Evolutionary conservation across 2,113 vertebrate species (phyloP), one percentile per base, ranked within the genome.

Genomic region (Glaucidium brasilianum): DNA sequence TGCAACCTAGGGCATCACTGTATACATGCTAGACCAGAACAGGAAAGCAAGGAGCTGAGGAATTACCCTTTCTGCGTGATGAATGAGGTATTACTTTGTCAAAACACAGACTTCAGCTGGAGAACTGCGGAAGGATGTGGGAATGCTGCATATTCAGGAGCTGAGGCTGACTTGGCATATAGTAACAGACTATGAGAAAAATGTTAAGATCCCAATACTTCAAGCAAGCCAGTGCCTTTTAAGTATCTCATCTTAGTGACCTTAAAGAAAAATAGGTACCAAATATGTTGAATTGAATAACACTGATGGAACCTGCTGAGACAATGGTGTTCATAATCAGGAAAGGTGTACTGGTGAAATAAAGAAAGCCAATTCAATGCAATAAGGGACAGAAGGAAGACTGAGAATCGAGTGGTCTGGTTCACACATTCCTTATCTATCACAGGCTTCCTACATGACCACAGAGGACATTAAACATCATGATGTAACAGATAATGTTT

Each of bases 371-470:
- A 39, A 35, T 80, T 59, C 60, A 85, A 6, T 0, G 1, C 10
- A 74, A 34, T 0, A 72, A 11, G 5, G 58, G 27, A 85, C 41
- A 91, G 35, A 75, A 50, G 35, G 12, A 91, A 56, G 21, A 89
- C 22, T 20, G 9, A 21, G 16, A 74, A 81, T 50, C 0, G 0
- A 80, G 25, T 18, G 10, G 39, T 34, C 45, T 84, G 39, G 25
- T 62, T 89, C 35, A 41, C 23, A 30, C 20, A 41, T 30, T 43
- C 29, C 75, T 71, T 0, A 0, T 60, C 32, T 50, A 18, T 32
- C 71, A 59, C 71, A 92, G 35, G 10, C 37, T 90, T 88, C 45
- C 29, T 30, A 77, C 32, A 35, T 7, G 23, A 86, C 26, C 6
- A 3, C 43, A 74, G 59, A 83, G 59, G 13, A 66, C 32, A 39